Base-by-base conservation (phyloP, 2,113 vertebrate species). In the Tringa solitaria region DNA sequence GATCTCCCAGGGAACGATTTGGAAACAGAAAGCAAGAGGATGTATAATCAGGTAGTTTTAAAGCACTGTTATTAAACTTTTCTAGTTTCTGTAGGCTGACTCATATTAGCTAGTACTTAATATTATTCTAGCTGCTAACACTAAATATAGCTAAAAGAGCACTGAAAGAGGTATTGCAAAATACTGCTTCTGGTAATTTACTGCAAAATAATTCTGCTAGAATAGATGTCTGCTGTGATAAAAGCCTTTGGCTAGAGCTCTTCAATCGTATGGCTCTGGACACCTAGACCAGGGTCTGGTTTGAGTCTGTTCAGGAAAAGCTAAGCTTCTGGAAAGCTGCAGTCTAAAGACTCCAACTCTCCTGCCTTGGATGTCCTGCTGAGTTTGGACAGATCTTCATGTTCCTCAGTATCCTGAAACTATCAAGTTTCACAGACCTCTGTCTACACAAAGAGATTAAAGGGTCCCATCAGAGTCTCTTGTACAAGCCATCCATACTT, bases 21-120 rank as follows among this genome's bases (percentile, higher is more conserved):
- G 76, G 91, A 97, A 80, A 90, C 81, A 60, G 96, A 98, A 84
- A 98, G 97, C 91, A 95, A 95, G 65, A 97, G 91, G 84, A 93
- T 91, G 69, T 98, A 98, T 89, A 68, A 97, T 85, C 96, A 97
- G 97, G 98, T 98, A 96, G 77, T 86, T 83, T 56, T 59, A 67
- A 91, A 74, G 27, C 30, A 51, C 23, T 48, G 39, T 32, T 84
- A 37, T 14, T 90, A 30, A 48, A 45, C 14, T n/a, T 56, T 5
- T 35, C 21, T 37, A 26, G 61, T 73, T 83, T 94, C 78, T 85
- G 30, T 50, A 69, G 61, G 67, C 53, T 84, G 78, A 74, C n/a
- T 54, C 9, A 19, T 46, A 26, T 37, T 33, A 68, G 80, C 33
- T 32, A 53, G 56, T 39, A 46, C n/a, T 74, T 72, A 37, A 30